Evolutionary conservation across 2,113 vertebrate species (phyloP).

Genomic region (Misgurnus mizolepis): DNA sequence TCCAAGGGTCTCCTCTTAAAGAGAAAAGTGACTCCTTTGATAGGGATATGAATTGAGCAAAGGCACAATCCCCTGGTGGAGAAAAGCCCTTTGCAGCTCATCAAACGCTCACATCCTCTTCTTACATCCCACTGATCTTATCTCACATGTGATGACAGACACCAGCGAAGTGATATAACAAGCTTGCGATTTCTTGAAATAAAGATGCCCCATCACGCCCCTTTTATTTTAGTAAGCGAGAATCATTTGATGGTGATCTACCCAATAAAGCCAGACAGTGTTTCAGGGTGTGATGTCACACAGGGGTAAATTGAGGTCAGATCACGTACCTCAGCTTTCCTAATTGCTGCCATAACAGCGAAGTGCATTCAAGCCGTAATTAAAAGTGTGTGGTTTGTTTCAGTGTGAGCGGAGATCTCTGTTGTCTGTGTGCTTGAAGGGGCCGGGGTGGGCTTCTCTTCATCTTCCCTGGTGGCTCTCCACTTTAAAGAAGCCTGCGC

Average conservation of each 20-base stretch:
- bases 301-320: slow-evolving; percentile 53
- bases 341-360: slow-evolving; percentile 49
- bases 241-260: slow-evolving; percentile 28
- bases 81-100: slow-evolving; percentile 37
- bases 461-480: slow-evolving; percentile 57
- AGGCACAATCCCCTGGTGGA: slow-evolving; percentile 46
- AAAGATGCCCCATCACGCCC: not conserved
- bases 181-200: not conserved
- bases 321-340: slow-evolving; percentile 25
- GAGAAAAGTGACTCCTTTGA: slow-evolving; percentile 56
- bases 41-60: slow-evolving; percentile 56
- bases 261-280: slow-evolving; percentile 12
- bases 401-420: not conserved
- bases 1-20: slow-evolving; percentile 55
- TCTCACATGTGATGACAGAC: not conserved
- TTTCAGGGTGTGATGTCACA: slow-evolving; percentile 10
- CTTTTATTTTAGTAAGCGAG: not conserved
- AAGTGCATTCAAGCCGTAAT: slow-evolving; percentile 47
- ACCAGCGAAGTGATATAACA: not conserved
- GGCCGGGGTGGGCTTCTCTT: slow-evolving; percentile 35
- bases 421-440: slow-evolving; percentile 34
- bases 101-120: slow-evolving; percentile 20
- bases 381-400: slow-evolving; percentile 50
- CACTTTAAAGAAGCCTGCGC: slow-evolving; percentile 46
- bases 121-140: slow-evolving; percentile 18